Conservation (phyloP, 1,140 invertebrate genomes). For the Drosophila mojavensis region DNA sequence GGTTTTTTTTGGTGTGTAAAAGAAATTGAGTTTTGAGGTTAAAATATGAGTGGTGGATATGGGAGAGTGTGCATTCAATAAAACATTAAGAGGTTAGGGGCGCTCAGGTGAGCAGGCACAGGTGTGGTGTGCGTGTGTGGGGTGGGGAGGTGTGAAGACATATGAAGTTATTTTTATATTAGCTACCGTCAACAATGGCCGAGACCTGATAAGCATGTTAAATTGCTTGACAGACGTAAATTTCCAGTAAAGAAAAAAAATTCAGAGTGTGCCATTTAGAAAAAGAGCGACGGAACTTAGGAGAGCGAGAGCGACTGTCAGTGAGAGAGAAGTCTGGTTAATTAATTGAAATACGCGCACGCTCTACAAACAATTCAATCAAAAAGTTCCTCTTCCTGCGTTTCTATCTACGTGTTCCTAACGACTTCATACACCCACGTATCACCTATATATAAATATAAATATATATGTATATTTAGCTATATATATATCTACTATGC, state of each 20-base stretch:
- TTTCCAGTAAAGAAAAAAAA: slow-evolving; percentile 50
- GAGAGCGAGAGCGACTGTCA: background rate
- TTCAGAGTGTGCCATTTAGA: slow-evolving; percentile 5
- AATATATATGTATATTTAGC: background rate
- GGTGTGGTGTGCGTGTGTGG: background rate
- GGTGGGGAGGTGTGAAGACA: background rate
- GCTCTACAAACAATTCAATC: slow-evolving; percentile 47
- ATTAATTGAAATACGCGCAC: slow-evolving; percentile 75
- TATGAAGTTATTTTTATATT: slow-evolving; percentile 64
- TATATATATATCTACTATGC: background rate
- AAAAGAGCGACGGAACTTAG: background rate
- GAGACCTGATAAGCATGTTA: slow-evolving; percentile 69
- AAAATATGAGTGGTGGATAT: background rate
- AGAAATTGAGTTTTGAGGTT: slow-evolving; percentile 45
- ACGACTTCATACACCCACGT: slow-evolving; percentile 61
- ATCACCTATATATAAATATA: slow-evolving; percentile 26
- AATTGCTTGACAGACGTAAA: slow-evolving; percentile 60
- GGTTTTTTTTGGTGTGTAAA: slow-evolving; percentile 22
- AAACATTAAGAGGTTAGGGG: background rate
- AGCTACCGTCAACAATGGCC: slow-evolving; percentile 25
- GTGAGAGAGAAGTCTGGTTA: slow-evolving; percentile 39
- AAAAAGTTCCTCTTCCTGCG: background rate
- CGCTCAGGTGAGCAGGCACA: too few relatives aligned
- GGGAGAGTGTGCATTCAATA: slow-evolving; percentile 20
- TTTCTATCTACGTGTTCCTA: slow-evolving; percentile 48